Evolutionary conservation across 2,888 invertebrate species (phyloP).

Genomic region (Antheraea yamamai): DNA sequence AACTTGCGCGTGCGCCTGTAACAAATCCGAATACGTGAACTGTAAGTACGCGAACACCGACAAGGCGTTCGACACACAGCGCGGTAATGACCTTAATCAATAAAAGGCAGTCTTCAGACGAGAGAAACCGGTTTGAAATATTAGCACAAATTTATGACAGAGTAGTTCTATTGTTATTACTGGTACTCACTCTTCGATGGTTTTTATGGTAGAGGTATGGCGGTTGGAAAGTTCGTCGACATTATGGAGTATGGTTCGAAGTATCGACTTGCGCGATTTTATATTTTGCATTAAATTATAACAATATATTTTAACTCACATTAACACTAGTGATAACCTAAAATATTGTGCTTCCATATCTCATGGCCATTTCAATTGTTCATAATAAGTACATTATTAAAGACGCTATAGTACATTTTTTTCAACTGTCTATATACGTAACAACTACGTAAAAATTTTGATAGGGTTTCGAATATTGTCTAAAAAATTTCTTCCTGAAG

Average conservation of each 20-base stretch:
- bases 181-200: background rate
- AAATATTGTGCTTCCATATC: too few species aligned
- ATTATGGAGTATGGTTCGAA: constrained; percentile 2
- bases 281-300: background rate
- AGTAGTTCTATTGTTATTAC: constrained; percentile 1
- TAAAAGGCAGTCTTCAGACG: constrained; percentile 2
- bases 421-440: too few species aligned
- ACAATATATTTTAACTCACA: background rate
- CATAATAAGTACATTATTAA: too few species aligned
- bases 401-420: too few species aligned
- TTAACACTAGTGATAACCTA: background rate
- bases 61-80: constrained; percentile 11
- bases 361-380: too few species aligned
- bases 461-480: too few species aligned
- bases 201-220: constrained; percentile 11
- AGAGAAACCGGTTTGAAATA: background rate
- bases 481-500: too few species aligned
- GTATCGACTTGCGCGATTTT: constrained; percentile 6
- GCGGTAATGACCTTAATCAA: constrained; percentile 20
- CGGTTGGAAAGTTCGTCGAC: constrained; percentile 20
- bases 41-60: background rate
- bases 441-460: too few species aligned
- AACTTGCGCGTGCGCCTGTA: constrained; percentile 18
- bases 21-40: constrained; percentile 7
- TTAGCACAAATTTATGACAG: constrained; percentile 11